Conservation (phyloP, 2,888 invertebrate species). For the Busseola fusca region DNA sequence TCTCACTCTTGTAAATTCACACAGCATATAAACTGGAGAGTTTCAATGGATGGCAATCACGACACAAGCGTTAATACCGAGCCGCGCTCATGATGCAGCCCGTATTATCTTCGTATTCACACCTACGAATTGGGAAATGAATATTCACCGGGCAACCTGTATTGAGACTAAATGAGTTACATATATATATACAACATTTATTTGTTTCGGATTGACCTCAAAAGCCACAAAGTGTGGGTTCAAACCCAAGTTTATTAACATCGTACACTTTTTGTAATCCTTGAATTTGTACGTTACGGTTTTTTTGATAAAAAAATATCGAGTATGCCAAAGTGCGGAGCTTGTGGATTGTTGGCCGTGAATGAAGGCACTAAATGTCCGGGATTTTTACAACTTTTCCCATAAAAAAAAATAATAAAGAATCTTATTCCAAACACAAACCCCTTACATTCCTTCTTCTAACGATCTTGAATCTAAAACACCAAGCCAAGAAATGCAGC, state of each 20-base stretch:
- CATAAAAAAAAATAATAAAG: not conserved
- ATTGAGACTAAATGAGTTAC: not conserved
- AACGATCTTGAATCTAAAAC: conserved; percentile 32
- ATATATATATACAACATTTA: not conserved
- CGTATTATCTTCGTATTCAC: conserved; percentile 24
- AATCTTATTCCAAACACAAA: not conserved
- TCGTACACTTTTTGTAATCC: too few species aligned
- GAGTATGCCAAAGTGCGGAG: too few species aligned
- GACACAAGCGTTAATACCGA: conserved; percentile 13
- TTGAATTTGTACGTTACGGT: too few species aligned
- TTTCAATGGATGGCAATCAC: conserved; percentile 36
- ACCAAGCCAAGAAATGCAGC: conserved; percentile 44
- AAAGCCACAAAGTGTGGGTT: too few species aligned
- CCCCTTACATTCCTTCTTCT: not conserved
- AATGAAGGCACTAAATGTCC: too few species aligned
- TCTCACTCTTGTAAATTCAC: not conserved
- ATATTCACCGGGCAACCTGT: conserved; percentile 8
- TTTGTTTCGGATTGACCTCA: too few species aligned
- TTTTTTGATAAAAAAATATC: too few species aligned
- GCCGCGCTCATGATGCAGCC: conserved; percentile 3
- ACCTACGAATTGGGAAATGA: conserved; percentile 7
- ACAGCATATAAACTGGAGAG: not conserved
- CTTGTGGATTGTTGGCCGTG: too few species aligned
- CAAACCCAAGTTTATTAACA: too few species aligned
- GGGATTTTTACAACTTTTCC: too few species aligned